Base-by-base conservation (phyloP, 2,888 invertebrate genomes). In the Schizaphis graminum region DNA sequence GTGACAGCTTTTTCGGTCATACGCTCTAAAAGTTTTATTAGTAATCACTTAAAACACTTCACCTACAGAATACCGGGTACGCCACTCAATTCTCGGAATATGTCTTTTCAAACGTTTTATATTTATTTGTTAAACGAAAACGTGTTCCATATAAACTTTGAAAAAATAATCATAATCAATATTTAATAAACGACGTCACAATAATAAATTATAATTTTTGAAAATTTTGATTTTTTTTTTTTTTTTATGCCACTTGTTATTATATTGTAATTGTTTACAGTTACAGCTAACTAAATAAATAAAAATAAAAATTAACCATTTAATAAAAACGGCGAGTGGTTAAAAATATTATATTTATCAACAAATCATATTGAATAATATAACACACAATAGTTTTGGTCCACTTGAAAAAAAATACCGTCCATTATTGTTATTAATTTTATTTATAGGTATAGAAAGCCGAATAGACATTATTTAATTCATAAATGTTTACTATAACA, bases 1-100 rank as follows among this genome's bases (percentile, higher is more conserved):
- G 77, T 35, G 35, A 77, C 77, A 77, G 77, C 35, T 77, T 77
- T 77, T 77, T 77, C 77, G 8, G 35, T 1, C 21, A 24, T 77
- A 35, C 35, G 77, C 35, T 77, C 35, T 35, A 77, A 77, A 35
- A 77, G 77, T 77, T 77, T 77, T 21, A 77, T 77, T 77, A 35
- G 77, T 41, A 77, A 77, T 77, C 77, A 77, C 77, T 77, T 77
- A 77, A 77, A 77, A 77, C 35, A 77, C 35, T 77, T 77, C 77
- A 77, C 8, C 35, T 77, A 35, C 77, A 77, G 35, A 21, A 77
- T 77, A 77, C 77, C 77, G 77, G 77, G 35, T 35, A 77, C 77
- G 77, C 21, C 77, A 77, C 8, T 77, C 77, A 35, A 35, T 21
- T 21, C 77, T 77, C 8, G 1, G 35, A 21, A 77, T 21, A 77